phyloP scores from a whole-genome alignment of 2,888 invertebrate species.

The Thereva nobilitata region DNA sequence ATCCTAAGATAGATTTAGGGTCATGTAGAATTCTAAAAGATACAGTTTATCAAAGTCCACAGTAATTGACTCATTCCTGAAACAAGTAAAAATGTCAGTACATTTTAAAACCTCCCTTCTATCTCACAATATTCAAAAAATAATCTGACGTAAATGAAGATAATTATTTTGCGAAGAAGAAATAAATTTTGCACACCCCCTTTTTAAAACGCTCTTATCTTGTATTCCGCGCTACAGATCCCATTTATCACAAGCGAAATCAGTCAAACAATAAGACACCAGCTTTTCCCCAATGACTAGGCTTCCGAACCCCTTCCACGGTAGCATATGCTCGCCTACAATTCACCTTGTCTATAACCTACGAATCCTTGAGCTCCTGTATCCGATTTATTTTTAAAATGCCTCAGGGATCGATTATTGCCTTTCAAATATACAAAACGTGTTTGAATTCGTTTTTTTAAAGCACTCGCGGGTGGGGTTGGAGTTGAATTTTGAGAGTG shows the following conservation, averaged over 20 bases:
- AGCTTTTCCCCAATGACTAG: constrained; percentile 22
- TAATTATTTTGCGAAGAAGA: too few species aligned
- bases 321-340: constrained; percentile 15
- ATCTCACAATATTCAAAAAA: too few species aligned
- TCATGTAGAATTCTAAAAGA: too few species aligned
- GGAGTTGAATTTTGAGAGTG: constrained; percentile 7
- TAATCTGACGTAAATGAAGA: too few species aligned
- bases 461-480: background rate
- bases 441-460: constrained; percentile 27
- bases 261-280: constrained; percentile 32
- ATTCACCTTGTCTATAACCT: constrained; percentile 11
- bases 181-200: too few species aligned
- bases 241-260: constrained; percentile 35
- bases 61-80: too few species aligned
- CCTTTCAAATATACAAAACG: constrained; percentile 38
- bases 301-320: constrained; percentile 7
- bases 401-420: constrained; percentile 43
- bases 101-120: too few species aligned
- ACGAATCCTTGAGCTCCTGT: constrained; percentile 22
- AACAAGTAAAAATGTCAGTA: too few species aligned
- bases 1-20: too few species aligned
- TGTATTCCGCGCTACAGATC: constrained; percentile 1
- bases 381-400: constrained; percentile 44
- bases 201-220: too few species aligned
- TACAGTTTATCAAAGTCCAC: too few species aligned